Evolutionary conservation across 2,113 vertebrate species (phyloP).

Genomic region (Percopsis transmontana): DNA sequence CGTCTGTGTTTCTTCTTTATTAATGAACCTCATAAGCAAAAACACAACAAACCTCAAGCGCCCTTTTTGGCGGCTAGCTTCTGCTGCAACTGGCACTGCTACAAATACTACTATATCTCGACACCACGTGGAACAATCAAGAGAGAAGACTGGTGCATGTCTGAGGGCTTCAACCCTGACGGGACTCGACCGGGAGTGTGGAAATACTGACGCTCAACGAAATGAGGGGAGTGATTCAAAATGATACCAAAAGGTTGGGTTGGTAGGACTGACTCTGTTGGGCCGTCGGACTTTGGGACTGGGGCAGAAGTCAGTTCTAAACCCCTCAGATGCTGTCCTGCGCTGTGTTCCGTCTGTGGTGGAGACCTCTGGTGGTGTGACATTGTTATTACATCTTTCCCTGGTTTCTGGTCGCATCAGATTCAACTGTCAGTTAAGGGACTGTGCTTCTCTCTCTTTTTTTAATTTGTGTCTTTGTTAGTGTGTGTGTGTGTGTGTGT

Average conservation of each 20-base stretch:
- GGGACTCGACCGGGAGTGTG: no score
- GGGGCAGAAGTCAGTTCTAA: not conserved
- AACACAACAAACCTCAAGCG: constrained; percentile 73
- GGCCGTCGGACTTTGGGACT: not conserved
- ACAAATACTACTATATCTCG: constrained; percentile 16
- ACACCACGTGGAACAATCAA: constrained; percentile 24
- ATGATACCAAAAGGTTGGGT: no score
- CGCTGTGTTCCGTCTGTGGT: not conserved
- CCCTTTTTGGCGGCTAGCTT: constrained; percentile 12
- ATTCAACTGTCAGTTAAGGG: constrained; percentile 12
- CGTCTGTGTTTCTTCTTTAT: constrained; percentile 23
- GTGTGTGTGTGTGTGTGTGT: constrained; percentile 35
- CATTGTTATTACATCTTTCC: constrained; percentile 20
- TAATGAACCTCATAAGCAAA: constrained; percentile 70
- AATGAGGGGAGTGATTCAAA: no score
- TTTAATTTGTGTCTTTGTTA: constrained; percentile 26
- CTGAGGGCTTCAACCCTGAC: not conserved
- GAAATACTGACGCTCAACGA: no score
- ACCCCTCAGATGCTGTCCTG: not conserved
- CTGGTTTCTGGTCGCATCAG: not conserved
- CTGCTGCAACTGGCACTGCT: constrained; percentile 55
- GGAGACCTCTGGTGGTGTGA: constrained; percentile 23
- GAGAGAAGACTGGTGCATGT: constrained; percentile 19
- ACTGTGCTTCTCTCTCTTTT: constrained; percentile 40
- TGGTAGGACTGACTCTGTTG: no score